Conservation (phyloP, 2,113 vertebrate species). For the Ictidomys tridecemlineatus region DNA sequence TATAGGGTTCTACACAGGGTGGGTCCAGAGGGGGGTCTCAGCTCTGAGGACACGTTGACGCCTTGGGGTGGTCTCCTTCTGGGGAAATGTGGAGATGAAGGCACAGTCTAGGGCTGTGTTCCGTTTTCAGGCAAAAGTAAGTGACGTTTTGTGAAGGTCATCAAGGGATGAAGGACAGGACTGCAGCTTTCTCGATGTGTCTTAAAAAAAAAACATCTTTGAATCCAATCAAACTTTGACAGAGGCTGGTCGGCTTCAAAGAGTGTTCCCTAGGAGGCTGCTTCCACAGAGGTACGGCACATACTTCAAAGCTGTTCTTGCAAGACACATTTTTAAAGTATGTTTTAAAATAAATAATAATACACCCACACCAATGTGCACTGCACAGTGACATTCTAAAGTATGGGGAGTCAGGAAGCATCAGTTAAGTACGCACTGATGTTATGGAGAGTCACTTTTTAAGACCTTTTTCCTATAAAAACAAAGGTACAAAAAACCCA, state of each 20-base stretch:
- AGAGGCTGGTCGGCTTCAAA: conserved; percentile 15
- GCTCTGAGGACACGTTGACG: neutral
- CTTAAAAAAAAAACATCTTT: conserved; percentile 16
- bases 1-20: conserved; percentile 33
- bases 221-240: conserved; percentile 37
- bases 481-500: conserved; percentile 2
- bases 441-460: conserved; percentile 36
- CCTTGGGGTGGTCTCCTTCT: conserved; percentile 7
- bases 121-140: conserved; percentile 1
- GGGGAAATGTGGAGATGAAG: neutral
- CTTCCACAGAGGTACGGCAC: conserved; percentile 12
- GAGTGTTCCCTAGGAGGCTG: conserved; percentile 23
- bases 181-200: neutral
- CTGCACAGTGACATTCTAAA: neutral
- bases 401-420: conserved; percentile 19
- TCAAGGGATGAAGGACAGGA: neutral
- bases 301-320: conserved; percentile 48
- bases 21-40: neutral
- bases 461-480: conserved; percentile 28
- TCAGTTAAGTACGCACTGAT: neutral
- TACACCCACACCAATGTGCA: neutral
- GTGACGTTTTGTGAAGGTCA: neutral
- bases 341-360: conserved; percentile 48
- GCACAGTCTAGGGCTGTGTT: too few relatives aligned
- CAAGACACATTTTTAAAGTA: conserved; percentile 48